Base-by-base conservation (phyloP, 1,140 invertebrate species). In the Manduca sexta region DNA sequence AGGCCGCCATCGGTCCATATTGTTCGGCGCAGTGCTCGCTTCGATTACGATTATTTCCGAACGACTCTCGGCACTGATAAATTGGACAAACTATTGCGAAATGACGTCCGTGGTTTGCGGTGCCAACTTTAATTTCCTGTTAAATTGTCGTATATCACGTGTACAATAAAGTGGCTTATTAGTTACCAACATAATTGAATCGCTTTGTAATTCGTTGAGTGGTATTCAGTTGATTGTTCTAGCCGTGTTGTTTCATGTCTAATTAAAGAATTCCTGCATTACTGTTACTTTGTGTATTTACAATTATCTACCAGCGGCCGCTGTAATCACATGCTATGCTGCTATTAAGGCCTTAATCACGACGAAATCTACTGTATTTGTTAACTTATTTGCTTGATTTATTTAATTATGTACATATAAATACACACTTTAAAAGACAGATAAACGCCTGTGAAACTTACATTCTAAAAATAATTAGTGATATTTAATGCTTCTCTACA, bases 1-100 rank as follows among this genome's bases (percentile, higher is more conserved):
- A 76, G 74, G 67, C 77, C 79, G 79, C 72, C 79, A 80, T 82
- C 81, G 81, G 79, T 68, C 81, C 76, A 80, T 82, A 84, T 84
- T 84, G 81, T 84, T 84, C 81, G 72, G 71, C 77, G 74, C 69
- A 66, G 59, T 60, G 71, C 77, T 80, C 76, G 77, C 70, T 81
- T 76, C 78, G 78, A 82, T 84, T 79, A 82, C 81, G 81, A 84
- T 84, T 84, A 82, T 82, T 79, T 74, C 68, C 72, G 74, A 80
- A 80, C 74, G 71, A 69, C 76, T 77, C 74, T 76, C 69, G 52
- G 64, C 64, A 69, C 71, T 81, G 81, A 84, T 84, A 84, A 84
- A 84, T 84, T 82, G 78, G 75, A 74, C 78, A 80, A 84, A 84
- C 78, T 84, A 82, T 84, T 70, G 69, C 73, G 56, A 77, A 82